Conservation (phyloP, 2,797 vertebrate species). For the Accipiter fasciatus region DNA sequence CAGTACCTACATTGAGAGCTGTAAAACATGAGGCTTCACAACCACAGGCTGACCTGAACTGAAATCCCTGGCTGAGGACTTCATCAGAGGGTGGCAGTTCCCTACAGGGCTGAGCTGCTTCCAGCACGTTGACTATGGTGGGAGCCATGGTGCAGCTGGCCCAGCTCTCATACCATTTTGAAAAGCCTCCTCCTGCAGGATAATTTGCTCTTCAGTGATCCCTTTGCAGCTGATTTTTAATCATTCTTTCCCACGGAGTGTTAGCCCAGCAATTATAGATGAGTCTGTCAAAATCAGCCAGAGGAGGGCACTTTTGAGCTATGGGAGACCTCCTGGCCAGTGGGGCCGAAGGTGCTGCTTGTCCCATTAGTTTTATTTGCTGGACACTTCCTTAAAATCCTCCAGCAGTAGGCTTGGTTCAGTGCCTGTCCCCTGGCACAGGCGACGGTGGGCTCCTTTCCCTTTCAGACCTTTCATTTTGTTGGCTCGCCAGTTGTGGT, state of each 20-base stretch:
- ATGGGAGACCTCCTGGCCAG: conserved; percentile 38
- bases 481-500: neutral
- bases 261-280: neutral
- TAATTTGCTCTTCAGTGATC: neutral
- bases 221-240: neutral
- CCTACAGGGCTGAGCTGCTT: neutral
- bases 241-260: neutral
- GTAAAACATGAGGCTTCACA: neutral
- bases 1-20: neutral
- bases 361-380: neutral
- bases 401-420: neutral
- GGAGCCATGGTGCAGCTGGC: neutral
- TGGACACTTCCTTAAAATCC: neutral
- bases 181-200: neutral
- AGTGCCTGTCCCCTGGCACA: neutral
- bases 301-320: conserved; percentile 71
- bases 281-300: conserved; percentile 61
- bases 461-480: neutral
- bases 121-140: neutral
- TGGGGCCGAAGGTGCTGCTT: conserved; percentile 5
- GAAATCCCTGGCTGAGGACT: neutral
- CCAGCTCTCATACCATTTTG: neutral
- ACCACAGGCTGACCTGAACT: neutral
- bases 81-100: neutral
- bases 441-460: neutral